Base-by-base conservation (phyloP, 2,113 vertebrate genomes). In the Heloderma charlesbogerti region DNA sequence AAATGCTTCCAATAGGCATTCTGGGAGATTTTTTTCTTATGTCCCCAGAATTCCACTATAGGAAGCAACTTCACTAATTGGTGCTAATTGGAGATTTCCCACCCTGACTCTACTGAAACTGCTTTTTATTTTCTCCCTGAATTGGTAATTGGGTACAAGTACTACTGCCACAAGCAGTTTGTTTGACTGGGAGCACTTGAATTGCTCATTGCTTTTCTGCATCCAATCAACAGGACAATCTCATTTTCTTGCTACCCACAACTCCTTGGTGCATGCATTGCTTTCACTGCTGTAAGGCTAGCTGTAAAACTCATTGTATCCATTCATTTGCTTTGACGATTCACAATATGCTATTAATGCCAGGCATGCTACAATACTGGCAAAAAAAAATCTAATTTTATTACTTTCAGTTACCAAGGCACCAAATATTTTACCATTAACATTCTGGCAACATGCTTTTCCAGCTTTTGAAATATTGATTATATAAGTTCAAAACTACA, bases 81-180 rank as follows among this genome's bases (percentile, higher is more conserved):
- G 98, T 98, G 98, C 98, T 99, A 99, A 99, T 98, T 98, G 98
- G 98, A 98, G 97, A 98, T 98, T 98, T 98, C 98, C 98, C 98
- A 98, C 98, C 98, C 98, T 98, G 97, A 98, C 97, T 98, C 97
- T 96, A 96, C 97, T 97, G 97, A 98, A 98, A 97, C 97, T 97
- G 97, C 98, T 98, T 98, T 98, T 97, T 97, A 97, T 98, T 98
- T 98, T 98, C 97, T 97, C 97, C 98, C 98, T 98, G 97, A 98
- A 97, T 98, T 97, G 97, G 97, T 99, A 99, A 99, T 98, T 98
- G 98, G 98, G 97, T 98, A 98, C 98, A 97, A 96, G 98, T 96
- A 98, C 97, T 97, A 97, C 97, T 95, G 97, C 97, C 97, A 97
- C 97, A 97, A 98, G 97, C 91, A 97, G 98, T 97, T 97, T 97